These are phyloP conservation scores for Brachyrhaphis roseni DNA, from an alignment of 2,797 vertebrate species.

Conservation along the genomic window DNA sequence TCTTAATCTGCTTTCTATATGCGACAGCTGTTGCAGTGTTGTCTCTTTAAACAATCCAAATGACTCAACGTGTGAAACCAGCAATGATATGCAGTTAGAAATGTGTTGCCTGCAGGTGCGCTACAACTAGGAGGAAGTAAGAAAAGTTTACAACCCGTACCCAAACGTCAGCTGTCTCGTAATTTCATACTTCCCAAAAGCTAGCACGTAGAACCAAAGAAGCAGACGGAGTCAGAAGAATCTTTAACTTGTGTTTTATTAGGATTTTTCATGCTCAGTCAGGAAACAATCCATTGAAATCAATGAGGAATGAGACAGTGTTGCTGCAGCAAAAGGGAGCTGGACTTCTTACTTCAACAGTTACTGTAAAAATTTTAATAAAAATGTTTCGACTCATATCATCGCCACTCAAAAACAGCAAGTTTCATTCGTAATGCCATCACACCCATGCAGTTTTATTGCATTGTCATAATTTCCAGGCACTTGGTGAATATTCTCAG, in stretches of 20 bases:
- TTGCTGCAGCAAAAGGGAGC: slow-evolving; percentile 20
- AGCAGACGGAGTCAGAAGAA: slow-evolving; percentile 28
- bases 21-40: neutral
- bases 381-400: slow-evolving; percentile 35
- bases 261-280: slow-evolving; percentile 38
- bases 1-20: neutral
- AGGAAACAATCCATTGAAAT: slow-evolving; percentile 52
- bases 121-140: neutral
- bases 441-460: slow-evolving; percentile 52
- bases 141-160: slow-evolving; percentile 1
- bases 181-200: slow-evolving; percentile 2
- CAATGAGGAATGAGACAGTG: slow-evolving; percentile 39
- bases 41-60: neutral
- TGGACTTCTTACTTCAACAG: neutral
- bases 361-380: slow-evolving; percentile 52
- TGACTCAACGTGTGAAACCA: neutral
- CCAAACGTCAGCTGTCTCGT: neutral
- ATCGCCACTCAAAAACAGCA: slow-evolving; percentile 36
- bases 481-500: slow-evolving; percentile 75
- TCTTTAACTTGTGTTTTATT: slow-evolving; percentile 52
- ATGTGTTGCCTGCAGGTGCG: neutral
- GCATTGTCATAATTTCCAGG: slow-evolving; percentile 67
- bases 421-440: slow-evolving; percentile 65
- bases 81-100: neutral
- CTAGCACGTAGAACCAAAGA: slow-evolving; percentile 36